These are phyloP conservation scores for Acrobasis suavella DNA, from an alignment of 2,888 invertebrate genomes.

Conservation along the genomic window DNA sequence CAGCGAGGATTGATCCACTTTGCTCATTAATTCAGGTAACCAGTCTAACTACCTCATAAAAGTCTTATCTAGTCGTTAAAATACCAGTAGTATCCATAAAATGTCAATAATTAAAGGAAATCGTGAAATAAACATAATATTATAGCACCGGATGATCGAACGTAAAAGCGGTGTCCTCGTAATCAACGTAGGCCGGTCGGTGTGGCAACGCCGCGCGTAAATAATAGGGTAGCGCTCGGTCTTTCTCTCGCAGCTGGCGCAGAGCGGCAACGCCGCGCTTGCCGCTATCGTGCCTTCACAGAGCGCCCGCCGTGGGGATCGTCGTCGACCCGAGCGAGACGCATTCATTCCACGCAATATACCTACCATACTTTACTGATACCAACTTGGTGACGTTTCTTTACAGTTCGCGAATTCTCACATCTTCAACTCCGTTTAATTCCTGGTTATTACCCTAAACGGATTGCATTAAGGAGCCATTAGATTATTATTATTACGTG, in stretches of 20 bases:
- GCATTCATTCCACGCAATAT: constrained; percentile 69
- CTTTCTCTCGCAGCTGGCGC: constrained; percentile 82
- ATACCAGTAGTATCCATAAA: constrained; percentile 34
- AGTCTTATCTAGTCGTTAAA: constrained; percentile 31
- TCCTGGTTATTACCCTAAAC: neutral
- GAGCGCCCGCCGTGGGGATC: constrained; percentile 50
- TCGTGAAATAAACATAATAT: constrained; percentile 49
- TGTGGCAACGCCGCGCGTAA: constrained; percentile 80
- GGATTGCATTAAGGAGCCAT: neutral
- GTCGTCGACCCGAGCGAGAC: constrained; percentile 60
- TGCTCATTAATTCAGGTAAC: constrained; percentile 51
- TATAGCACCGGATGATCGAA: constrained; percentile 73
- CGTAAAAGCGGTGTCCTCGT: constrained; percentile 82
- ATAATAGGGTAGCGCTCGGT: constrained; percentile 81
- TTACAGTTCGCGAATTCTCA: constrained; percentile 42
- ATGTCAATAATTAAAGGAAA: constrained; percentile 39
- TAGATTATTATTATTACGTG: neutral
- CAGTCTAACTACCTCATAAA: constrained; percentile 26
- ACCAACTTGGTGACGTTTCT: constrained; percentile 55
- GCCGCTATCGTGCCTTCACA: constrained; percentile 58
- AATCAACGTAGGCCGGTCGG: constrained; percentile 80
- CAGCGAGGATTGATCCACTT: constrained; percentile 32
- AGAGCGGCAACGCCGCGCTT: constrained; percentile 74
- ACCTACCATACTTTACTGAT: constrained; percentile 65
- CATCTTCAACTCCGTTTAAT: neutral